Base-by-base conservation (phyloP, 2,797 vertebrate species). In the Danio aesculapii region DNA sequence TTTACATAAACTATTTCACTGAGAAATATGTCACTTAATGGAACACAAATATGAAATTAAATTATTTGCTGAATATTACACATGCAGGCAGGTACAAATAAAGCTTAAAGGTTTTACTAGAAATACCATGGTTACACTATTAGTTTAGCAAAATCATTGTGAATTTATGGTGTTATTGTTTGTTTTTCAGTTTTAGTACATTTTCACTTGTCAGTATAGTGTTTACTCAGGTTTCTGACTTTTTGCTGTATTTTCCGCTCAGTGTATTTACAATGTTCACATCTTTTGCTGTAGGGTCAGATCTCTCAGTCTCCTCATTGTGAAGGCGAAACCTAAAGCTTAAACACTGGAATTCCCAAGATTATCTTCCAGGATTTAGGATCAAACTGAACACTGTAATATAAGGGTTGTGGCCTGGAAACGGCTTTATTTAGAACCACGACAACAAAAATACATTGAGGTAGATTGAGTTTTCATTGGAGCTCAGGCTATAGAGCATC, bases 301-400 rank as follows among this genome's bases (percentile, higher is more conserved):
- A 94, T 84, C 88, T 86, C 82, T 70, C 81, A 85, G 85, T 86
- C 87, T 81, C 88, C 88, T 84, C 90, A 81, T 10, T 68, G 88
- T 83, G 89, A 87, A 91, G 88, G 92, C 89, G 84, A 68, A 79
- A 86, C 82, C 74, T 85, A 63, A 87, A 88, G 84, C 71, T 61
- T 6, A 52, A 81, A 76, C 74, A 81, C 62, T 82, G 61, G 41
- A 49, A 79, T 46, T 58, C 46, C 88, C 86, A 87, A 90, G 88
- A 91, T 91, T 89, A 90, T 89, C 82, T 82, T 43, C 63, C 84
- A 88, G 81, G 83, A 87, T 91, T 88, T 87, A 79, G 74, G 74
- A 83, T 80, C 67, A 78, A 68, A 79, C 59, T 84, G 75, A 76
- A 62, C 74, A 72, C 69, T 87, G 88, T 74, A 50, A 11, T 62